Base-by-base conservation (phyloP, 1,140 invertebrate genomes). In the Zaprionus vittiger region DNA sequence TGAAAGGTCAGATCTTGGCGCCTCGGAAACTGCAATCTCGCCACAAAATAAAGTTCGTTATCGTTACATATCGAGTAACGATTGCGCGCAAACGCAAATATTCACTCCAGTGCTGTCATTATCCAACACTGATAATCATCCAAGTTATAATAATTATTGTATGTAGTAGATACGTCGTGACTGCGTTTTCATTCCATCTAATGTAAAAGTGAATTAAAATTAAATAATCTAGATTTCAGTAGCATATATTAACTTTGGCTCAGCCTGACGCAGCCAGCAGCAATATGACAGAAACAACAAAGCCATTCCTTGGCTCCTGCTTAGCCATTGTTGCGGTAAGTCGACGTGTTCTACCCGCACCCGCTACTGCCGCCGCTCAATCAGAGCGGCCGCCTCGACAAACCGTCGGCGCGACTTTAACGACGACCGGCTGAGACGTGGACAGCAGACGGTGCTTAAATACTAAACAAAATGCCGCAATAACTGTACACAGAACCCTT, bases 281-380 rank as follows among this genome's bases (percentile, higher is more conserved):
- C 49, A 83, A 56, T 52, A 87, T 87, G 84, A 79, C 77, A 67
- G 74, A 74, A 75, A 70, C 75, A 66, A 89, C 61, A 71, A 89
- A 71, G 59, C 59, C 55, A 76, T 76, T 76, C 72, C 71, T 90
- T n/a, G 71, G 81, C 66, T 83, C 78, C 57, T 84, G 85, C 57
- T 62, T 84, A 62, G 84, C 81, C 31, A 70, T 87, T 54, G 72
- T 89, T 76, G 81, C 81, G 84, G 84, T 87, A 74, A 87, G 84
- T 87, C 75, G 84, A 87, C 84, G 84, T 87, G 84, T 87, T 87
- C 84, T 61, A 70, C 57, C 61, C 55, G 38, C 59, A 69, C 68
- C 67, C 60, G 66, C 49, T 14, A 12, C 54, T 26, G 20, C 24
- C 3, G 11, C 52, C 14, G 15, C 28, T 26, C 64, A 41, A 41